These are phyloP conservation scores for Holacanthella duospinosa DNA, from an alignment of 2,888 invertebrate genomes.

Conservation along the genomic window DNA sequence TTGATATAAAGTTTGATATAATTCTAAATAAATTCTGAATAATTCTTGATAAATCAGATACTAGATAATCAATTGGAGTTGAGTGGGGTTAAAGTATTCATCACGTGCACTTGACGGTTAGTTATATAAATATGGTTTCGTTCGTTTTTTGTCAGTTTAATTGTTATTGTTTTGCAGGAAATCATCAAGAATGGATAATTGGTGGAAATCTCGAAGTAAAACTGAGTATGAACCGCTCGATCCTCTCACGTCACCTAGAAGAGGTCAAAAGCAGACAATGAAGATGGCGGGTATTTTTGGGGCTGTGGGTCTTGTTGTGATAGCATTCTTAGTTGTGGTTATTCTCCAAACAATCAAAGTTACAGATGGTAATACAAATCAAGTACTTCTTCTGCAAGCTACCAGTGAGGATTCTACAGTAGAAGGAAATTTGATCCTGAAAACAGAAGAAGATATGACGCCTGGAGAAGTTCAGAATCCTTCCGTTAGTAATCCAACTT, in stretches of 20 bases:
- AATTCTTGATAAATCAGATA: not conserved
- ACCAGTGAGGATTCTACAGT: not conserved
- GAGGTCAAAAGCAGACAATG: not conserved
- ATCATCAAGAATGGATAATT: not conserved
- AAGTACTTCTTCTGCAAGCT: not conserved
- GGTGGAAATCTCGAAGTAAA: not conserved
- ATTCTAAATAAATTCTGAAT: not conserved
- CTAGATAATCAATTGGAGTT: not conserved
- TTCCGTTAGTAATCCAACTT: not conserved
- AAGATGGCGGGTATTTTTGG: not conserved
- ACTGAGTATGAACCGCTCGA: conserved; percentile 7
- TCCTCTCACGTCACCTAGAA: not conserved
- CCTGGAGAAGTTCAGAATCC: not conserved
- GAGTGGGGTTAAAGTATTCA: no score
- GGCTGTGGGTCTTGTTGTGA: not conserved
- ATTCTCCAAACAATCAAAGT: not conserved
- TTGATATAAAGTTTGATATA: not conserved
- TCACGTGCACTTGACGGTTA: no score
- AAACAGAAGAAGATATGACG: not conserved
- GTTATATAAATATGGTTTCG: not conserved
- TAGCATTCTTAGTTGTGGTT: not conserved
- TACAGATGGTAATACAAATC: not conserved
- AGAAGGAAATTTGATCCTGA: not conserved
- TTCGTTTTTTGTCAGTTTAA: not conserved
- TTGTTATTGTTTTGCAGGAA: not conserved